These are phyloP conservation scores for Myotis daubentonii DNA, from an alignment of 2,797 vertebrate genomes.

Conservation along the genomic window DNA sequence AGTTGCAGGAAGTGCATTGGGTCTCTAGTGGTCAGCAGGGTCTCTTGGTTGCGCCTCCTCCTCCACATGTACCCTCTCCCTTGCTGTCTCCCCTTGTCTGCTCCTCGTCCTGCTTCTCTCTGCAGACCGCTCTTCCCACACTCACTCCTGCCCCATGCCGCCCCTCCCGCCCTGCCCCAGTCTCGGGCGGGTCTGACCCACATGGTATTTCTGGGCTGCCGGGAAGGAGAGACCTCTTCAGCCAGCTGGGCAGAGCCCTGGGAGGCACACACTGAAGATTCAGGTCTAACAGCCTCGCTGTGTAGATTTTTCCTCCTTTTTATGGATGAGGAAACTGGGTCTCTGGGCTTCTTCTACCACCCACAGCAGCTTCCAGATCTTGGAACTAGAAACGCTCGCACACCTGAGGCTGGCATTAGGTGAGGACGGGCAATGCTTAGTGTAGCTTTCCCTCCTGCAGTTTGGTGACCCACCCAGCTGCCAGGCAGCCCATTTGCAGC, in stretches of 20 bases:
- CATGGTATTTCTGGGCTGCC: not conserved
- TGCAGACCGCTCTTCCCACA: not conserved
- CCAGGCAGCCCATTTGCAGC: not conserved
- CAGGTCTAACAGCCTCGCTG: not conserved
- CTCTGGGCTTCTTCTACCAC: not conserved
- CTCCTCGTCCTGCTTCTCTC: not conserved
- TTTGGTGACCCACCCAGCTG: too few species aligned
- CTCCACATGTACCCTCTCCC: not conserved
- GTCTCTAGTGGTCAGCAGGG: not conserved
- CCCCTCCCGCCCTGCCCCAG: not conserved
- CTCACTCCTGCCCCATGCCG: not conserved
- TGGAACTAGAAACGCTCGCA: not conserved
- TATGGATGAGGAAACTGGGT: not conserved
- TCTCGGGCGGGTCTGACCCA: not conserved
- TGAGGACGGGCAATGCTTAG: accelerated
- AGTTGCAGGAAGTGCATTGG: not conserved
- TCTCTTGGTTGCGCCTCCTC: not conserved
- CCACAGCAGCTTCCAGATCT: not conserved
- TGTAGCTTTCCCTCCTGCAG: not conserved
- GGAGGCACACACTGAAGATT: not conserved
- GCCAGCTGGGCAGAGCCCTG: not conserved
- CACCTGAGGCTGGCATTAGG: accelerated
- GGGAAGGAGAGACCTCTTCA: not conserved
- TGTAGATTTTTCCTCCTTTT: not conserved
- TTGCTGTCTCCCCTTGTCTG: not conserved